Percentiles rank a stretch among this genome's conserved stretches.
Conservation (phyloP, 1,140 invertebrate species). For the Schlechtendalia chinensis region DNA sequence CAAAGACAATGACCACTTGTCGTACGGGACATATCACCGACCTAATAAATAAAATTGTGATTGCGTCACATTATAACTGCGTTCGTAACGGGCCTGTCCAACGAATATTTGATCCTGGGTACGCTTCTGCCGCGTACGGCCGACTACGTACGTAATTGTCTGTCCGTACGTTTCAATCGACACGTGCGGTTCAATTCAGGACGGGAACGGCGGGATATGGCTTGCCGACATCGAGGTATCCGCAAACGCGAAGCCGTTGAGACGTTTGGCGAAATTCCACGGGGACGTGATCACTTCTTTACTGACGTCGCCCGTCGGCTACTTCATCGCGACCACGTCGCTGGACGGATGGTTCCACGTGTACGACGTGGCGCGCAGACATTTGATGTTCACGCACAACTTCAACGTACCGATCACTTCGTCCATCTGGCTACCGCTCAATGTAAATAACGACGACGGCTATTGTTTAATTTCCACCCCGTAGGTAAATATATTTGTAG, state of each 20-base stretch:
- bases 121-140: too few species aligned
- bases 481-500: too few species aligned
- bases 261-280: conserved; percentile 70
- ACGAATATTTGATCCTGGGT: too few species aligned
- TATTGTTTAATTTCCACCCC: too few species aligned
- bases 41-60: too few species aligned
- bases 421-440: conserved; percentile 70
- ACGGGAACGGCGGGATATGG: conserved; percentile 74
- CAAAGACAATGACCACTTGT: too few species aligned
- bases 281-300: conserved; percentile 71
- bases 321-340: conserved; percentile 70
- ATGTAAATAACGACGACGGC: too few species aligned
- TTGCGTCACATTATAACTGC: too few species aligned
- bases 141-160: too few species aligned
- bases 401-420: conserved; percentile 66
- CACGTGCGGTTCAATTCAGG: conserved; percentile 56
- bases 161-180: too few species aligned
- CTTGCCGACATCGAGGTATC: conserved; percentile 71
- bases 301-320: conserved; percentile 65
- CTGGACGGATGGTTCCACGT: conserved; percentile 68
- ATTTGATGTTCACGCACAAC: conserved; percentile 62
- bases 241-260: conserved; percentile 59
- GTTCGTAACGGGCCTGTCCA: too few species aligned
- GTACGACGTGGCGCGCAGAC: conserved; percentile 67
- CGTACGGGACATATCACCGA: too few species aligned